Conservation (phyloP, 2,113 vertebrate species). For the Elephas maximus region DNA sequence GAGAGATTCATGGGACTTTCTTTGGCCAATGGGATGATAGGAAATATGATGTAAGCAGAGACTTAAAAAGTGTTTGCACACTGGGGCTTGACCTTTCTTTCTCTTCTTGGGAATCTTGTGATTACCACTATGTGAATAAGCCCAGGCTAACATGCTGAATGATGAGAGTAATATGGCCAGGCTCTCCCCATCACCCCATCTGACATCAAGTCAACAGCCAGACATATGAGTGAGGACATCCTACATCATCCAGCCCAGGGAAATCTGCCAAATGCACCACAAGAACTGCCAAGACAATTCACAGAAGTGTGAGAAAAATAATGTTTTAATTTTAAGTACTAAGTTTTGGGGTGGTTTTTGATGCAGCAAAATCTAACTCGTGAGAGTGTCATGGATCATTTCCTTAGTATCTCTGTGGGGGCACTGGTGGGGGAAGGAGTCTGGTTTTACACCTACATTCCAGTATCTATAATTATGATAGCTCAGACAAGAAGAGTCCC, state of each 20-base stretch:
- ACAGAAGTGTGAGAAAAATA: not conserved
- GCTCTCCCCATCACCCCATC: not conserved
- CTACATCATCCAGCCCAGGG: not conserved
- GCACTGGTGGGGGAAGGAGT: not conserved
- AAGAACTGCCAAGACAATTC: slow-evolving; percentile 20
- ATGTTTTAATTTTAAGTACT: not conserved
- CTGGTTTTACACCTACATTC: not conserved
- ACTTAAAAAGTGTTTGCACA: too few relatives aligned
- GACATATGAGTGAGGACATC: not conserved
- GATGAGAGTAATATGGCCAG: not conserved
- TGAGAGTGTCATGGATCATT: not conserved
- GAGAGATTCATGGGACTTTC: not conserved
- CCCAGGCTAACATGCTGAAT: not conserved
- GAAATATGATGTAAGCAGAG: too few relatives aligned
- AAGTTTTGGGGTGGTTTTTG: not conserved
- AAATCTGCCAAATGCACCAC: not conserved
- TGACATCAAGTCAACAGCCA: not conserved
- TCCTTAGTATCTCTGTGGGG: slow-evolving; percentile 11
- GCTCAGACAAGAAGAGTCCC: not conserved
- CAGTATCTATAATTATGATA: not conserved
- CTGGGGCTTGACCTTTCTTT: not conserved
- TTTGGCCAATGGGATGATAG: not conserved
- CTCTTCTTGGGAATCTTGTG: not conserved
- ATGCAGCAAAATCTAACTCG: not conserved
- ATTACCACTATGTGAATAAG: not conserved